phyloP scores from a whole-genome alignment of 2,797 vertebrate species.

The Myioborus miniatus region DNA sequence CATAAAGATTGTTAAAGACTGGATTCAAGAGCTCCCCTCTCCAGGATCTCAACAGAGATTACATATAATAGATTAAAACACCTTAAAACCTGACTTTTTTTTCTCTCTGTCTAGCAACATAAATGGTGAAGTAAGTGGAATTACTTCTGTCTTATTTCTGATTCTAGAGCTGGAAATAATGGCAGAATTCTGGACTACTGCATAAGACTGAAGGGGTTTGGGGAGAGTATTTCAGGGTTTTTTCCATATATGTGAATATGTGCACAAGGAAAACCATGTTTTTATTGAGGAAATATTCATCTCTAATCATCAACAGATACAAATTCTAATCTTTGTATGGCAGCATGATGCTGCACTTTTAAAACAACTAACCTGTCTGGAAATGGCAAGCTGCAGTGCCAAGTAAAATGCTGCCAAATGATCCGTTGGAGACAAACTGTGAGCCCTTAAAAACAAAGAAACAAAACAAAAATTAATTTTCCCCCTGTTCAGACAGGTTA shows the following conservation, averaged over 20 bases:
- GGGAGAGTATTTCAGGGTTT: background rate
- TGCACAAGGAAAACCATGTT: background rate
- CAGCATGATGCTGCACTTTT: background rate
- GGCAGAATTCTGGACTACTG: background rate
- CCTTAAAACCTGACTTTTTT: background rate
- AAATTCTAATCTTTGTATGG: background rate
- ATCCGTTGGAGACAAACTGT: conserved; percentile 94
- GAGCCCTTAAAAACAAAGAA: conserved; percentile 83
- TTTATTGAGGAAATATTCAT: background rate
- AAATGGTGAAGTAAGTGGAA: background rate
- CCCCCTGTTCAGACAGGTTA: background rate
- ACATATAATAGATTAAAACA: background rate
- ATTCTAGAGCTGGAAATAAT: background rate
- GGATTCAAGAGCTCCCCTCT: background rate
- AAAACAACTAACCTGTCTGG: conserved; percentile 88
- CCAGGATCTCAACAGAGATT: background rate
- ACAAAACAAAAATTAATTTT: background rate
- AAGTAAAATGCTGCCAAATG: conserved; percentile 96
- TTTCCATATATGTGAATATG: background rate
- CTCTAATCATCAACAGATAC: background rate
- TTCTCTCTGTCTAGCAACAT: background rate
- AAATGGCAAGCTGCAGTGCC: conserved; percentile 95
- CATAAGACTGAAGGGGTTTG: background rate
- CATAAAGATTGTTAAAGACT: background rate
- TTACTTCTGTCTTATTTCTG: background rate